Conservation (phyloP, 2,797 vertebrate genomes). For the Coregonus suidteri region DNA sequence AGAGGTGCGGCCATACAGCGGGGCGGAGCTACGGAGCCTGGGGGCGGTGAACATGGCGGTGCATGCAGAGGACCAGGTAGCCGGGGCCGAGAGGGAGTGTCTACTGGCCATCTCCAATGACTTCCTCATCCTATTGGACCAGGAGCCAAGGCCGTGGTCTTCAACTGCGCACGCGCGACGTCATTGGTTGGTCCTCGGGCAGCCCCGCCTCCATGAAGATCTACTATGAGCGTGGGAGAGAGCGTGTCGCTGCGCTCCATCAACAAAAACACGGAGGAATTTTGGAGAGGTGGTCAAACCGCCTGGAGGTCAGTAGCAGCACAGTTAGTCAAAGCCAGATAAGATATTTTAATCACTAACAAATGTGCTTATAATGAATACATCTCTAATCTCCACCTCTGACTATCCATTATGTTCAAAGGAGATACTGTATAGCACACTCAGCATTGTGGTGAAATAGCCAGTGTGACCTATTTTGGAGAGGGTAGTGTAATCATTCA, state of each 20-base stretch:
- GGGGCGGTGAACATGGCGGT: constrained; percentile 92
- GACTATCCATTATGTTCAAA: neutral
- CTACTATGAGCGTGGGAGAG: constrained; percentile 95
- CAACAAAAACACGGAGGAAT: constrained; percentile 89
- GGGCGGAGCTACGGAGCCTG: constrained; percentile 89
- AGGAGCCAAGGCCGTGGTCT: constrained; percentile 91
- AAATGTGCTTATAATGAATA: neutral
- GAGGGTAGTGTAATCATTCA: neutral
- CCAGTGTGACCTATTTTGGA: no score
- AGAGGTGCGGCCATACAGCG: constrained; percentile 89
- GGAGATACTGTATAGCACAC: no score
- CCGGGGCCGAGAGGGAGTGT: constrained; percentile 89
- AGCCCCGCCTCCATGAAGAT: constrained; percentile 90
- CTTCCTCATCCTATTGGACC: constrained; percentile 90
- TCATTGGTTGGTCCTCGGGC: constrained; percentile 93
- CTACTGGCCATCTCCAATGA: constrained; percentile 92
- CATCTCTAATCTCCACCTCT: neutral
- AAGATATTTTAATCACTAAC: neutral
- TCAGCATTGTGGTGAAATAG: no score
- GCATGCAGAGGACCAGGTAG: constrained; percentile 90
- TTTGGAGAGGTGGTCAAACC: constrained; percentile 94
- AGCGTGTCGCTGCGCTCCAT: constrained; percentile 92
- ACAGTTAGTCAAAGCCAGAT: constrained; percentile 7
- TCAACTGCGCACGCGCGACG: constrained; percentile 94
- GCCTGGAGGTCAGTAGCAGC: constrained; percentile 87